Percentiles rank a stretch among this genome's conserved stretches.
Conservation (phyloP, 2,113 vertebrate species). For the Centrocercus urophasianus region DNA sequence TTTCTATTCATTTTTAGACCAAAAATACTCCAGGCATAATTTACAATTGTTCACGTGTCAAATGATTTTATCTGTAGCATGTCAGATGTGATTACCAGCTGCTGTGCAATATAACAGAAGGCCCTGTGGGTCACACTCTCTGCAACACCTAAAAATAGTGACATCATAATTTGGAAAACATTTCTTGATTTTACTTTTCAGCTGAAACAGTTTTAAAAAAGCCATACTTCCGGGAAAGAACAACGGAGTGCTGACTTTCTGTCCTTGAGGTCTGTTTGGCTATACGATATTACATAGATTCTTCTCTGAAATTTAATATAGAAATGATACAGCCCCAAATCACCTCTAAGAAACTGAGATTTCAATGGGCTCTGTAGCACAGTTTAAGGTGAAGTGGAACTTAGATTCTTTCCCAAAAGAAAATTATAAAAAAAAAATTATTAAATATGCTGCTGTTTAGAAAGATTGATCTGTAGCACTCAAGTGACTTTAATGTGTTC, state of each 20-base stretch:
- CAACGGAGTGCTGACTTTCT: background rate
- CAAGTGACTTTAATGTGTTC: background rate
- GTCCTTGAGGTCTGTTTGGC: background rate
- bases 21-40: background rate
- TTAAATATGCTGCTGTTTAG: constrained; percentile 17
- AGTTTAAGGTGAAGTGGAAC: background rate
- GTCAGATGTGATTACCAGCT: background rate
- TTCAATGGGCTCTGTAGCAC: background rate
- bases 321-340: background rate
- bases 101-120: background rate
- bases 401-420: background rate
- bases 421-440: constrained; percentile 11
- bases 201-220: background rate
- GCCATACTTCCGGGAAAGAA: background rate
- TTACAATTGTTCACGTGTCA: background rate
- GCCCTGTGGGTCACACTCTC: fast-evolving
- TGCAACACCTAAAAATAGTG: background rate
- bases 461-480: constrained; percentile 32
- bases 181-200: background rate
- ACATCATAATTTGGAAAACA: background rate
- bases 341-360: background rate
- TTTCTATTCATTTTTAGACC: background rate
- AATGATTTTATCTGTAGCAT: background rate
- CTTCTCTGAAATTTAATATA: background rate
- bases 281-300: background rate